Base-by-base conservation (phyloP, 2,888 invertebrate genomes). In the Gryllus longicercus region DNA sequence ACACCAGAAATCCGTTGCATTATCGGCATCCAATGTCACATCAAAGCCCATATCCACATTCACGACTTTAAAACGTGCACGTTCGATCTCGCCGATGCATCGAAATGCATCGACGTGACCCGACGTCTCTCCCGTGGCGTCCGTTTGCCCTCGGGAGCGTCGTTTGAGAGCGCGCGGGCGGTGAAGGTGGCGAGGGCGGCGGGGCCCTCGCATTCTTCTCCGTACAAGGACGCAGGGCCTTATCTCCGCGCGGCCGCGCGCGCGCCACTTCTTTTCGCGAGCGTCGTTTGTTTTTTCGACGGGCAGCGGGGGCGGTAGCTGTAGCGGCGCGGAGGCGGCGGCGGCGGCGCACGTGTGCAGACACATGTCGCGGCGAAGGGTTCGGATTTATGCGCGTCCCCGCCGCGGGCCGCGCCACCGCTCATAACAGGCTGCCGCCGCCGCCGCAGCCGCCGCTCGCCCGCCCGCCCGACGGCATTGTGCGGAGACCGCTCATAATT, bases 281-380 rank as follows among this genome's bases (percentile, higher is more conserved):
- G n/a, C 63, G 63, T 8, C 63, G 14, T 63, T 63, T n/a, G 14
- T 63, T n/a, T 63, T 63, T 63, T 63, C n/a, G 38, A 38, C 38
- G 38, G 38, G 38, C 8, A 25, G 25, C 4, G 25, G 25, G 25
- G 25, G 25, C 25, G 25, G 25, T 25, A 16, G 12, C 63, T 1
- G 12, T 5, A 5, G 16, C 18, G 16, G 2, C 63, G 63, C 63
- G 63, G 18, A 12, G 63, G 63, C 14, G 63, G n/a, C 1, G 63
- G 63, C 63, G 63, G 63, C 14, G 63, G 14, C 63, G 63, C 63
- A 63, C 63, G 63, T 63, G 63, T 63, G 63, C 63, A 8, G 63
- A 63, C 63, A 63, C 63, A 63, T 63, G 63, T 63, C 63, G 63
- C 63, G 63, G 63, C 63, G 63, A 63, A n/a, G 63, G 63, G 63